Evolutionary conservation across 2,797 vertebrate species (phyloP), one percentile per base, ranked within the genome.

Genomic region (Enteromius trimaculatus): DNA sequence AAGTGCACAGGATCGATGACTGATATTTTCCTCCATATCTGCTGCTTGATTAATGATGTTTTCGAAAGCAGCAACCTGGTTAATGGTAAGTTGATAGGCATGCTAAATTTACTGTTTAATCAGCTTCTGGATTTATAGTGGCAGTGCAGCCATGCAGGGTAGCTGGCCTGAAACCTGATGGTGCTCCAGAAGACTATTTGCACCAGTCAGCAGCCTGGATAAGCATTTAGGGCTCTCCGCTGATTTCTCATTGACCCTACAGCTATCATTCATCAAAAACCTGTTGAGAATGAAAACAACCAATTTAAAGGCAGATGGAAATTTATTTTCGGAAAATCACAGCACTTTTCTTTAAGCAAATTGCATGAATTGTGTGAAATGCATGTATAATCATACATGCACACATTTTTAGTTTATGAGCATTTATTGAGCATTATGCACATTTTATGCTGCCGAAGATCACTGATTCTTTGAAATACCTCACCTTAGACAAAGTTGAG

Each of bases 91-190:
- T 96, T 97, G 97, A 97, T 98, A 97, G 96, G 96, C 94, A 95
- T 94, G 94, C 94, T 95, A 95, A 96, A 98, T 98, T 97, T 99
- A 97, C 96, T 97, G 97, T 97, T 97, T 98, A 98, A 98, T 98
- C 96, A 97, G 96, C 94, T 94, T 94, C 92, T 94, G 93, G 95
- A 97, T 96, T 96, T 95, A 96, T 92, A 90, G 92, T 86, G 53
- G 88, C 69, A 81, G 86, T 89, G 88, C 90, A 92, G 92, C 89
- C 89, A 60, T 60, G 58, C 58, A 87, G 91, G 87, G 89, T 90
- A 80, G 90, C 91, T 89, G 89, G 89, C 90, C 91, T 91, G 91
- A 92, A 94, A 93, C 91, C 91, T 93, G 94, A 92, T 93, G 94
- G 93, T 94, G 94, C 94, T 94, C 93, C 90, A 90, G 88, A 92